Base-by-base conservation (phyloP, 2,888 invertebrate species). In the Clanis bilineata region DNA sequence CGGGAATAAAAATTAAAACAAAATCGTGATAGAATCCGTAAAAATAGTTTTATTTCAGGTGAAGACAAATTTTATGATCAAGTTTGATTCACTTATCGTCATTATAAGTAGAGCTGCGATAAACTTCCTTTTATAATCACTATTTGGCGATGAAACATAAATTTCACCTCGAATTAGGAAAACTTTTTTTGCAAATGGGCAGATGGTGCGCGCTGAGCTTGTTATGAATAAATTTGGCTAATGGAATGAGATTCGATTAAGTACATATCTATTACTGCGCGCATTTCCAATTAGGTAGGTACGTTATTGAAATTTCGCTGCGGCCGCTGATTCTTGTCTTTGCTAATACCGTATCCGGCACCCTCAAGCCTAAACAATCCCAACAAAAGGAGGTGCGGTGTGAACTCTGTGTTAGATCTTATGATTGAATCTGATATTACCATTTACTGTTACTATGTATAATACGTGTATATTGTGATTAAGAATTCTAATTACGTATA, bases 211-310 rank as follows among this genome's bases (percentile, higher is more conserved):
- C 64, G 63, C 51, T 59, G 56, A 59, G 59, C 64, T 64, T 65
- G 66, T 66, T 69, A 76, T 79, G 76, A 77, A 77, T 79, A 77
- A 74, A 77, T 79, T 77, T 73, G 69, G 71, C 54, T 74, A 76
- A 76, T 75, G 72, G 72, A 69, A 72, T 65, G 66, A 72, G 71
- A 76, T 79, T 74, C 70, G 71, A 75, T 74, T 76, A 71, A 67
- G 62, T 66, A 61, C 62, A 64, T 68, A 74, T 73, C 68, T 69
- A 69, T 70, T 72, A 75, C 64, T 51, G 59, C 41, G 60, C 62
- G 38, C 65, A 69, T 74, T 70, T 56, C 66, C 66, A 71, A 67
- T 69, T 68, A 73, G 62, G 58, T 64, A 66, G 59, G 64, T 60
- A 58, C 41, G 54, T 22, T 45, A 56, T 63, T 62, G 61, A 63